These are phyloP conservation scores for Drosophila cardini DNA, from an alignment of 1,140 invertebrate species.

Conservation along the genomic window DNA sequence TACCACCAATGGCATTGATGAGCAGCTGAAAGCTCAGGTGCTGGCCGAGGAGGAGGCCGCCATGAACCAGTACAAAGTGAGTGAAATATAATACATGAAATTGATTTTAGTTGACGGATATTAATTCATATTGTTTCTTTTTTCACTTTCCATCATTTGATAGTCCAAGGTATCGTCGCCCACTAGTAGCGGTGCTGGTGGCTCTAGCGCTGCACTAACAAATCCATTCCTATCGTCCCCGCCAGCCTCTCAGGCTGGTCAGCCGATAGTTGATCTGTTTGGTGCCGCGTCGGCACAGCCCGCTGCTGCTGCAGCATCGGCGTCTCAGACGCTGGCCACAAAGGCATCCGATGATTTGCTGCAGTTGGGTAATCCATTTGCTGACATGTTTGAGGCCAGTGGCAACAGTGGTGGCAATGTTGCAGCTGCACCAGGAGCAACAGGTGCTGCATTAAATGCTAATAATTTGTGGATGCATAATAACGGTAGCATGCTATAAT, in stretches of 20 bases:
- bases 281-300: slow-evolving; percentile 86
- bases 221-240: slow-evolving; percentile 93
- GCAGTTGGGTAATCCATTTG: slow-evolving; percentile 95
- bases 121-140: slow-evolving; percentile 42
- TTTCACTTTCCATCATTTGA: slow-evolving; percentile 55
- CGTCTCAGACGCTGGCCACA: slow-evolving; percentile 76
- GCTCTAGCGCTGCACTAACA: slow-evolving; percentile 87
- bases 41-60: slow-evolving; percentile 97
- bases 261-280: slow-evolving; percentile 91
- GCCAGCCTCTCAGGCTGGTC: slow-evolving; percentile 87
- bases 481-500: slow-evolving; percentile 87
- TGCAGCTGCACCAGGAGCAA: slow-evolving; percentile 84
- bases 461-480: slow-evolving; percentile 89
- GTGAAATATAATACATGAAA: slow-evolving; percentile 28
- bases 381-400: slow-evolving; percentile 91
- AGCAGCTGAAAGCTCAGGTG: slow-evolving; percentile 93
- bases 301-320: slow-evolving; percentile 74
- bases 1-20: slow-evolving; percentile 92
- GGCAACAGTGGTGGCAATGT: slow-evolving; percentile 82
- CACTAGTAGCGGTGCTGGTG: slow-evolving; percentile 85
- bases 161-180: slow-evolving; percentile 93
- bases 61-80: slow-evolving; percentile 97
- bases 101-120: slow-evolving; percentile 10
- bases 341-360: slow-evolving; percentile 96
- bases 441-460: slow-evolving; percentile 84